A percentile compares a stretch with the other conserved stretches of the same genome.
These are phyloP conservation scores for Artibeus jamaicensis DNA, from an alignment of 2,797 vertebrate species.

Conservation along the genomic window DNA sequence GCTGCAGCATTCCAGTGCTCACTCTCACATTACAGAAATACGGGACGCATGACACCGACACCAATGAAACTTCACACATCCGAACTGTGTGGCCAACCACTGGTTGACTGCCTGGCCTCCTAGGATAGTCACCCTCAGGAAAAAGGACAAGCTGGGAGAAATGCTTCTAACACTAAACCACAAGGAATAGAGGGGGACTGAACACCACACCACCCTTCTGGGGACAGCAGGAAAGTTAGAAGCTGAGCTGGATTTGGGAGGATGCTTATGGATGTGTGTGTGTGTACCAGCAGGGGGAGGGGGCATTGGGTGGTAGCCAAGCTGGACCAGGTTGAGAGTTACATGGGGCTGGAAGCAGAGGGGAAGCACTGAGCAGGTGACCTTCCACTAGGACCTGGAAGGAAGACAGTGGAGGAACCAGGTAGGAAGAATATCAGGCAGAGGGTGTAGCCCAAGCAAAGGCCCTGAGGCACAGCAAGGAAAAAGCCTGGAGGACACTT, in stretches of 20 bases:
- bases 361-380: background rate
- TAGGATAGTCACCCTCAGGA: background rate
- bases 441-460: background rate
- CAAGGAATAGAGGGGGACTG: too few species aligned
- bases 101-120: background rate
- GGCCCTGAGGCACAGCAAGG: background rate
- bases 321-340: background rate
- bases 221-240: background rate
- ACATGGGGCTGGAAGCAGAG: background rate
- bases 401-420: background rate
- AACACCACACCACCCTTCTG: background rate
- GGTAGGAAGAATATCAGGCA: too few species aligned
- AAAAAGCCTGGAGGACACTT: background rate
- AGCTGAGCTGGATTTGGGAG: background rate
- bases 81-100: background rate
- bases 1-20: background rate
- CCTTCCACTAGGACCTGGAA: background rate
- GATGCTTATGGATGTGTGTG: too few species aligned
- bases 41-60: background rate
- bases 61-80: rapidly evolving
- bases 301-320: too few species aligned
- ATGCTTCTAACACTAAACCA: background rate
- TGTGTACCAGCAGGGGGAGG: too few species aligned
- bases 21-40: background rate
- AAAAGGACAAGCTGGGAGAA: background rate